Percentiles rank a stretch among this genome's conserved stretches.
Conservation (phyloP, 2,113 vertebrate genomes). For the Dissostichus mawsoni region DNA sequence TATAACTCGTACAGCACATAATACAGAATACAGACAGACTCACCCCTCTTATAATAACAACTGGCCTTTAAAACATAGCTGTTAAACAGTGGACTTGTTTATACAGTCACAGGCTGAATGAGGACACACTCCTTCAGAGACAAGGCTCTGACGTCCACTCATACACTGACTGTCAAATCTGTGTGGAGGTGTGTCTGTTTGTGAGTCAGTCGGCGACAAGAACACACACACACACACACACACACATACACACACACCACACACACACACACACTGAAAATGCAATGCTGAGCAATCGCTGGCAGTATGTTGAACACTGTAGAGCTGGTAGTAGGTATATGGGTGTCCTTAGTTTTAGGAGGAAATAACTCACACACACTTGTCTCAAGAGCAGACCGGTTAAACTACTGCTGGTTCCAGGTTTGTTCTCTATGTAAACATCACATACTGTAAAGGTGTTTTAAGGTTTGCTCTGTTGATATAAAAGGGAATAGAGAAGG, state of each 20-base stretch:
- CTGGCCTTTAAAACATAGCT: constrained; percentile 48
- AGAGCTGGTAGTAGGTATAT: constrained; percentile 16
- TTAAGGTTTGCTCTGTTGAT: background rate
- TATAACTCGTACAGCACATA: constrained; percentile 48
- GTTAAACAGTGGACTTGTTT: constrained; percentile 36
- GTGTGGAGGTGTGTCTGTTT: constrained; percentile 23
- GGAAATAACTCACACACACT: constrained; percentile 27
- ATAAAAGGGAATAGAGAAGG: background rate
- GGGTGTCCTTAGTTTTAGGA: constrained; percentile 18
- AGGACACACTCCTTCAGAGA: constrained; percentile 10
- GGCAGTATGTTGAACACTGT: constrained; percentile 30
- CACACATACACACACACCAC: too few relatives aligned
- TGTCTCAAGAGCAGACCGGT: background rate
- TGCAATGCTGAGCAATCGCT: background rate
- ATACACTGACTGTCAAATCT: constrained; percentile 14
- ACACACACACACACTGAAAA: too few relatives aligned
- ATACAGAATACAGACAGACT: constrained; percentile 41
- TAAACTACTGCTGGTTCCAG: background rate
- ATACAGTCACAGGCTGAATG: constrained; percentile 6
- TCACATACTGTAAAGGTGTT: background rate
- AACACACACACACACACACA: background rate
- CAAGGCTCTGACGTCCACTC: constrained; percentile 38
- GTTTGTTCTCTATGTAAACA: background rate
- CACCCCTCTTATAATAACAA: constrained; percentile 51
- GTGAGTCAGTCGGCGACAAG: constrained; percentile 5